Conservation (phyloP, 2,113 vertebrate genomes). For the Aspiorhynchus laticeps region DNA sequence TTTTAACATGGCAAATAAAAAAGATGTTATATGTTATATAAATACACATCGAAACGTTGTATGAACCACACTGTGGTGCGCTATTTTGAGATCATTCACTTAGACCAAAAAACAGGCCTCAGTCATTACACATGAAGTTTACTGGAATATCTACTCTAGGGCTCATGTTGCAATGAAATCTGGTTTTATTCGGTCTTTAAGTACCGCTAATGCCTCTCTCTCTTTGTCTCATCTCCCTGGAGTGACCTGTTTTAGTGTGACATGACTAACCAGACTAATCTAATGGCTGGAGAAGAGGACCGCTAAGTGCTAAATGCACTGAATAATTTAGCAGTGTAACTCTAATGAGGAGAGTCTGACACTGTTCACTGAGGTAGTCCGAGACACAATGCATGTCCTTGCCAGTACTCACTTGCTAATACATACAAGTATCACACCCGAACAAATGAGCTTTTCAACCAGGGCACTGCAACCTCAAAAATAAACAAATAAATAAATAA, state of each 20-base stretch:
- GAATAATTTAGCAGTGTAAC: conserved; percentile 89
- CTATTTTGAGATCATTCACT: neutral
- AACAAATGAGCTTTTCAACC: neutral
- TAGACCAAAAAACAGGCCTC: neutral
- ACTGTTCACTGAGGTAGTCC: conserved; percentile 73
- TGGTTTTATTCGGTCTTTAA: conserved; percentile 48
- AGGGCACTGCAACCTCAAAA: neutral
- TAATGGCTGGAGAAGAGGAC: conserved; percentile 62
- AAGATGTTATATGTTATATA: no score
- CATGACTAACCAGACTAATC: conserved; percentile 62
- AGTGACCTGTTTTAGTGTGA: conserved; percentile 54
- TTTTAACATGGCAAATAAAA: no score
- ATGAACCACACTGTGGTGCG: no score
- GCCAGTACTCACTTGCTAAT: conserved; percentile 42
- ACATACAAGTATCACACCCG: neutral
- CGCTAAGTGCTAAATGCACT: conserved; percentile 89
- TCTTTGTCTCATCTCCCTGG: conserved; percentile 22
- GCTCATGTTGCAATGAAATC: conserved; percentile 16
- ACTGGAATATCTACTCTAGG: conserved; percentile 25
- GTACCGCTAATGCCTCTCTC: conserved; percentile 37
- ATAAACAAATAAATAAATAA: neutral
- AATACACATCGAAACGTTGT: neutral
- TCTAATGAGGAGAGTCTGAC: conserved; percentile 84
- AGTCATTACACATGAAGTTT: conserved; percentile 9
- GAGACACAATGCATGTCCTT: conserved; percentile 61